Base-by-base conservation (phyloP, 2,888 invertebrate genomes). In the Mechanitis messenoides region DNA sequence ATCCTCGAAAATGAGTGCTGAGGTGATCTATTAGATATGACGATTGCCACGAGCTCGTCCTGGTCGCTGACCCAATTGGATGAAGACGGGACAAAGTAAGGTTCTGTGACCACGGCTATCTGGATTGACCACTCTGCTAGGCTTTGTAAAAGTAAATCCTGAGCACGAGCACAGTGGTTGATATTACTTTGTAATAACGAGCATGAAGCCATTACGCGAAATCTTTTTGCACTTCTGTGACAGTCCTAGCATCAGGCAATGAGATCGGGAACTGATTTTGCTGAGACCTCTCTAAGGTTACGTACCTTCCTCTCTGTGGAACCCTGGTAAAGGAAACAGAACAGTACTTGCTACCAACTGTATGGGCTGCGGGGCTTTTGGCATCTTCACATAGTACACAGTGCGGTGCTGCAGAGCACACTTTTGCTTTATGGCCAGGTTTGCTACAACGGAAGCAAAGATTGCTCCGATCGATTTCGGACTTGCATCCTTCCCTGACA, bases 121-220 rank as follows among this genome's bases (percentile, higher is more conserved):
- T 62, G 57, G 3, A 64, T 62, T 12, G 11, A 33, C 65, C 64
- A 66, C 57, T 66, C 59, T 7, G 61, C 59, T 61, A 64, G 33
- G n/a, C 56, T 45, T 45, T 68, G 66, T 20, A 58, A 38, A 12
- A 67, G 46, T 2, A 69, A 55, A 31, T 68, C 65, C 45, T 68
- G 68, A 5, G 67, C 68, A 6, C 46, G 3, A 3, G 60, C 61
- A 45, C 61, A 65, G 61, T 68, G 68, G 63, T 68, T 68, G 1
- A 68, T n/a, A 33, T 69, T 70, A 31, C 58, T 62, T 53, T 68
- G 67, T 7, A 68, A 55, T 20, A 65, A 46, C 4, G 46, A 12
- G 3, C 60, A 55, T 35, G 50, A 9, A 53, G 59, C 58, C 63
- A 63, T 62, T 59, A 50, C 11, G 47, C 38, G 11, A 20, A 33